Conservation (phyloP, 2,113 vertebrate genomes). For the Vombatus ursinus region DNA sequence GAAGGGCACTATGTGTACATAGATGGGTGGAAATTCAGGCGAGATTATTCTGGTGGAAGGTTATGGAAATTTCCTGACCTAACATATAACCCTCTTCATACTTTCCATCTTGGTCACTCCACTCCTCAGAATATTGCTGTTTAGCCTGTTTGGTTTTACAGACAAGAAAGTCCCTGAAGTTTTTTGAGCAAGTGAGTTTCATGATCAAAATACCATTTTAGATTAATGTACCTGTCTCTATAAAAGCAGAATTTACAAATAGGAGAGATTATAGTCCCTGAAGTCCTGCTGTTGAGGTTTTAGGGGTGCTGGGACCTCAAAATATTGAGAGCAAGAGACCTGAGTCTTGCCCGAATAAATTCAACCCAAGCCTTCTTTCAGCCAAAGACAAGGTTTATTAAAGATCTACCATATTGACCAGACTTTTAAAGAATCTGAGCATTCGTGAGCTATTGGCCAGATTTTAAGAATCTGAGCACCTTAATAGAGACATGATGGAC, state of each 20-base stretch:
- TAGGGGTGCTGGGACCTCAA: no score
- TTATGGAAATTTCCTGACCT: constrained; percentile 31
- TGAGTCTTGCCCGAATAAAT: no score
- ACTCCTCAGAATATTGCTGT: background rate
- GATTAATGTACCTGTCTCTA: background rate
- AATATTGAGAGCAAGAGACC: no score
- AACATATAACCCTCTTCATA: background rate
- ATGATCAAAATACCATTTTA: background rate
- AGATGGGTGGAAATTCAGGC: constrained; percentile 12
- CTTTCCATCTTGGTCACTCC: background rate
- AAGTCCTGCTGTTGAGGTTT: background rate
- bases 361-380: no score
- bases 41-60: constrained; percentile 43
- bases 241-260: background rate
- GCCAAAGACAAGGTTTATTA: no score
- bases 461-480: no score
- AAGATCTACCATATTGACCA: no score
- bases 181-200: background rate
- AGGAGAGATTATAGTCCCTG: background rate
- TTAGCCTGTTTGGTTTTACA: background rate
- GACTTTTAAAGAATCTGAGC: no score
- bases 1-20: constrained; percentile 43
- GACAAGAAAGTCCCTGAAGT: background rate
- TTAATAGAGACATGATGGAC: no score
- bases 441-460: no score